Conservation (phyloP, 2,113 vertebrate species). For the Platysteira castanea region DNA sequence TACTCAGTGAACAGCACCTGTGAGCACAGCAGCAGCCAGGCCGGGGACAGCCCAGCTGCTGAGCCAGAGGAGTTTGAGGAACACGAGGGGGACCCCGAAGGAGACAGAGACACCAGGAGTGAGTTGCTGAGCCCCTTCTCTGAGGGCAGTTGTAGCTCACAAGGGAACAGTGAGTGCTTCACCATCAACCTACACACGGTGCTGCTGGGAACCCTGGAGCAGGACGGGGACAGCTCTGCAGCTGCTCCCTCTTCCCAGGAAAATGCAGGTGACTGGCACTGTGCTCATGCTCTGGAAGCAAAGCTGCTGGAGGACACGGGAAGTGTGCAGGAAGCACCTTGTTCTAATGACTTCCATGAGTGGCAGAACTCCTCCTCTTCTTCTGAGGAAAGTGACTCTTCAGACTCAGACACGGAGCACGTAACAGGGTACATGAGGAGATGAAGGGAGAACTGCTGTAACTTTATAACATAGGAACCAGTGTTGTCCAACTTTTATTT, state of each 20-base stretch:
- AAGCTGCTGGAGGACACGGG: background rate
- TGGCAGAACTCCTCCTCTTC: background rate
- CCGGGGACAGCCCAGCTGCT: background rate
- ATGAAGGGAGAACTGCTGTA: background rate
- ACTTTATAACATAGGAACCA: rapidly evolving
- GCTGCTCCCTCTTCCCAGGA: background rate
- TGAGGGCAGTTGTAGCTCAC: background rate
- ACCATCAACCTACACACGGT: constrained; percentile 67
- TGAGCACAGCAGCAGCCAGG: background rate
- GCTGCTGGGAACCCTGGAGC: constrained; percentile 22
- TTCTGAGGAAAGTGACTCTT: constrained; percentile 22
- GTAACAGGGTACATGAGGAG: constrained; percentile 65
- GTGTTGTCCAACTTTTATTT: background rate
- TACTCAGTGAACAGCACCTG: rapidly evolving
- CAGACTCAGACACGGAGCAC: background rate
- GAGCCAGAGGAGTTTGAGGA: background rate
- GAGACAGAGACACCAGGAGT: background rate
- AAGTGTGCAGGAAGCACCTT: background rate
- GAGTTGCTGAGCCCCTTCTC: background rate
- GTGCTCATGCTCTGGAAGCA: background rate
- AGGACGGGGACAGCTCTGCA: background rate
- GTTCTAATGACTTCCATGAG: rapidly evolving
- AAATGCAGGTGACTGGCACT: background rate
- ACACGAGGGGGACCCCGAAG: background rate
- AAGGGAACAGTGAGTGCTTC: background rate